Percentiles rank a stretch among this genome's conserved stretches.
phyloP scores from a whole-genome alignment of 53 echinoderm and acorn worm genomes.

The Paracentrotus lividus region DNA sequence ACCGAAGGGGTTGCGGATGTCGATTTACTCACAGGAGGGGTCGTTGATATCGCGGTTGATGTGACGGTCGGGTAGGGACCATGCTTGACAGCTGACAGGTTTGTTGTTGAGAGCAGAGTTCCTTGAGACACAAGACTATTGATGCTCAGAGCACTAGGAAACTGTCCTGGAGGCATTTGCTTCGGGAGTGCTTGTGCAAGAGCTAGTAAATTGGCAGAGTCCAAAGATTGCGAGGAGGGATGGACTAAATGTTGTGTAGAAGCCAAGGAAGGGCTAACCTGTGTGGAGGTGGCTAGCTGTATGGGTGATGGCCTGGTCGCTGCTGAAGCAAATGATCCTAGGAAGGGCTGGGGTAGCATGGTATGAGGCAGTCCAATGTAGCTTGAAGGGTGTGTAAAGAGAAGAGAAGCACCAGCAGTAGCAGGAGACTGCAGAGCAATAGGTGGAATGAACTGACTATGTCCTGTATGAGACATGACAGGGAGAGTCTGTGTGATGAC shows the following conservation, averaged over 20 bases:
- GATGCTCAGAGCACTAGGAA: conserved; percentile 50
- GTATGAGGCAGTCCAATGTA: conserved; percentile 53
- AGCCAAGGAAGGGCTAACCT: conserved; percentile 58
- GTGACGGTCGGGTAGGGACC: neutral
- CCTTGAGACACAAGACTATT: neutral
- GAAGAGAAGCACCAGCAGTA: conserved; percentile 28
- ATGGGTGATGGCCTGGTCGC: conserved; percentile 36
- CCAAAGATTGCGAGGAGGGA: conserved; percentile 45
- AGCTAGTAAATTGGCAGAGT: conserved; percentile 52
- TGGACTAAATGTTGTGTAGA: conserved; percentile 38
- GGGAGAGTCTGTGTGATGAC: conserved; percentile 68
- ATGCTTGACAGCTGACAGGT: neutral
- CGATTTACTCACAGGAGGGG: neutral
- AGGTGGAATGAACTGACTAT: conserved; percentile 58
- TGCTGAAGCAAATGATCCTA: conserved; percentile 46
- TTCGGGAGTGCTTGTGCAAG: conserved; percentile 57
- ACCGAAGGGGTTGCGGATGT: neutral
- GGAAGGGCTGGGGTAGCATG: conserved; percentile 58
- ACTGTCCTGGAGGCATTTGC: conserved; percentile 19
- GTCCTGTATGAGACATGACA: conserved; percentile 57
- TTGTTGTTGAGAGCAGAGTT: conserved; percentile 42
- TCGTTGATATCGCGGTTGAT: neutral
- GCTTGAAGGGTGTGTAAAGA: conserved; percentile 51
- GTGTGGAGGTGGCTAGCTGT: conserved; percentile 43
- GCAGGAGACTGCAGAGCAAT: conserved; percentile 66